phyloP scores from a whole-genome alignment of 2,113 vertebrate genomes.

The Oceanodroma tethys region DNA sequence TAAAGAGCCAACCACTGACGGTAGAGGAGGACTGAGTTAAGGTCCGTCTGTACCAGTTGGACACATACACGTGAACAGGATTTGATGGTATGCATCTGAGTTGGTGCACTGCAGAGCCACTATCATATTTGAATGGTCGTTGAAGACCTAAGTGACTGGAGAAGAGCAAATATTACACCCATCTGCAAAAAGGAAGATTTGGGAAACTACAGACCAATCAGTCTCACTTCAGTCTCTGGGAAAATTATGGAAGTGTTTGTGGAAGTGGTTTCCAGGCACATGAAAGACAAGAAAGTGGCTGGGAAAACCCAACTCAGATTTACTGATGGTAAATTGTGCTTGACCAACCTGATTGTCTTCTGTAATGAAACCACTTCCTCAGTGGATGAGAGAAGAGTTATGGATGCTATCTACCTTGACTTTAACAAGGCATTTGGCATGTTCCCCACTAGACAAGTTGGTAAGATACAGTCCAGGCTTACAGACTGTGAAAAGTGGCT shows the following conservation, averaged over 20 bases:
- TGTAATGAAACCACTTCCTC: not conserved
- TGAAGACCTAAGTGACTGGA: not conserved
- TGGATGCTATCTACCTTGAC: not conserved
- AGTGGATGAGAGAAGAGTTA: not conserved
- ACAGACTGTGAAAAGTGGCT: not conserved
- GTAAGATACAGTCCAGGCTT: not conserved
- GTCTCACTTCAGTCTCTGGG: not conserved
- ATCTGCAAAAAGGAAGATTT: not conserved
- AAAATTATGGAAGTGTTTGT: not conserved
- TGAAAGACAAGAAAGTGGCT: not conserved
- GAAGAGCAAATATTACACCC: not conserved
- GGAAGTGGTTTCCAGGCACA: not conserved
- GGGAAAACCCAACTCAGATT: not conserved
- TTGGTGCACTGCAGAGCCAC: not conserved
- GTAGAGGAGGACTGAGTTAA: not conserved
- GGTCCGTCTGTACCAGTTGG: not conserved
- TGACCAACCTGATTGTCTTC: not conserved
- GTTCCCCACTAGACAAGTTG: not conserved
- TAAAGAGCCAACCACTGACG: not conserved
- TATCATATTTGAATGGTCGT: not conserved
- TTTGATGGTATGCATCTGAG: not conserved
- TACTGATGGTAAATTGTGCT: not conserved
- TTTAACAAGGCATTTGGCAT: not conserved
- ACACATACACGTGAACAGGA: not conserved
- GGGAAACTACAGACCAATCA: not conserved